These are phyloP conservation scores for Lophura nycthemera DNA, from an alignment of 2,113 vertebrate species.

Conservation along the genomic window DNA sequence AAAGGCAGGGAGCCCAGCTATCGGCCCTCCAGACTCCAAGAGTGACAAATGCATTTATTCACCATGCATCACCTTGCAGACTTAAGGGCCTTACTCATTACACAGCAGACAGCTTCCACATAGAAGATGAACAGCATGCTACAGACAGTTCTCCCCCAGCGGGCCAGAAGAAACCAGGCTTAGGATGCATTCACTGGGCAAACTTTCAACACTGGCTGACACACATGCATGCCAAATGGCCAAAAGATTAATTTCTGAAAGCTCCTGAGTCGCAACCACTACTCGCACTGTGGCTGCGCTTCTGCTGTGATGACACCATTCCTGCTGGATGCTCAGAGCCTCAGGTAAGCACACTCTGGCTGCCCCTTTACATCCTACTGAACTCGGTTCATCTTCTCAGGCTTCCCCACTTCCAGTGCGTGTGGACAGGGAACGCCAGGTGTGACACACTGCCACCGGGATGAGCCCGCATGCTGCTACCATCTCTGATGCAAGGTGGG, in stretches of 20 bases:
- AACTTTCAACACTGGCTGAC: not conserved
- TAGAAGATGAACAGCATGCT: not conserved
- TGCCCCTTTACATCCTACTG: not conserved
- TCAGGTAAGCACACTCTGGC: fast-evolving
- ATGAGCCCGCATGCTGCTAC: not conserved
- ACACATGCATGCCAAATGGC: fast-evolving
- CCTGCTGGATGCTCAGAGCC: not conserved
- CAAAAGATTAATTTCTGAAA: not conserved
- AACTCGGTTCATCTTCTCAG: not conserved
- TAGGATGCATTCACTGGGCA: not conserved
- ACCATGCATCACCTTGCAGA: not conserved
- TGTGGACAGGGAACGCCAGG: not conserved
- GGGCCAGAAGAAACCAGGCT: not conserved
- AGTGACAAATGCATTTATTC: not conserved
- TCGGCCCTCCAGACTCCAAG: not conserved
- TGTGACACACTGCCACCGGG: not conserved
- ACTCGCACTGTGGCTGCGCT: not conserved
- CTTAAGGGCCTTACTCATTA: not conserved
- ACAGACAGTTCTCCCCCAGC: not conserved
- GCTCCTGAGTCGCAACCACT: fast-evolving
- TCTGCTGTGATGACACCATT: fast-evolving
- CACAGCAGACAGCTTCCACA: fast-evolving
- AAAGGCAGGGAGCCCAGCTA: not conserved
- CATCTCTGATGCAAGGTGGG: fast-evolving
- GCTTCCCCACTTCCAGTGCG: not conserved